Percentiles rank a stretch among this genome's conserved stretches.
Evolutionary conservation across 2,797 vertebrate species (phyloP).

Genomic region (Lithobates sylvaticus): DNA sequence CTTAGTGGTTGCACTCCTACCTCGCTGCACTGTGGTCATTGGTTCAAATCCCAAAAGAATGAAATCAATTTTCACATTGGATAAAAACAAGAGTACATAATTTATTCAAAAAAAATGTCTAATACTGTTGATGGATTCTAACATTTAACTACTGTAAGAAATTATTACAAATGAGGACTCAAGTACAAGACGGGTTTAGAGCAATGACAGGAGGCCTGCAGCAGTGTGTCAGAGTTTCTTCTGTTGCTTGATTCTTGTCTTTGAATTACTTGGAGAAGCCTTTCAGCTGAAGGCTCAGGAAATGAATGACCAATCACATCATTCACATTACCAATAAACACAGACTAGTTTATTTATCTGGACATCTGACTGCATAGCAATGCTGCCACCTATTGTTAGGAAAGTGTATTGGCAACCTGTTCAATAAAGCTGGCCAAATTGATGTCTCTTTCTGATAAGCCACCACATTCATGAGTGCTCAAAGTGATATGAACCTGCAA

Average conservation of each 20-base stretch:
- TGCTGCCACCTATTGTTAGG: slow-evolving; percentile 61
- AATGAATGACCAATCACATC: neutral
- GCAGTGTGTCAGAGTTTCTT: neutral
- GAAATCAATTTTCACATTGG: neutral
- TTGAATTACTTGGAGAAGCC: neutral
- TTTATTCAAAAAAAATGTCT: neutral
- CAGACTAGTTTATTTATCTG: neutral
- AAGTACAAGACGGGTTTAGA: neutral
- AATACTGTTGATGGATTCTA: slow-evolving; percentile 15
- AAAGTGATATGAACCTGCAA: slow-evolving; percentile 95
- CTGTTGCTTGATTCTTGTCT: neutral
- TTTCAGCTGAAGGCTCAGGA: neutral
- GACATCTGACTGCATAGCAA: neutral
- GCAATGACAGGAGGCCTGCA: neutral
- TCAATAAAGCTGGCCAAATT: slow-evolving; percentile 96
- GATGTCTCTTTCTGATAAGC: slow-evolving; percentile 93
- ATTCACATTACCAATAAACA: neutral
- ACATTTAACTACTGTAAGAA: neutral
- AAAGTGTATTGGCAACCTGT: slow-evolving; percentile 87
- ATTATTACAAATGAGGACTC: too few relatives aligned
- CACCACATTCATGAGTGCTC: slow-evolving; percentile 95
- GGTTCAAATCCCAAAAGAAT: neutral
- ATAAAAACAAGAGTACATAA: neutral
- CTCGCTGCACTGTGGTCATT: too few relatives aligned
- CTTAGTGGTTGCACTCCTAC: too few relatives aligned